Evolutionary conservation across 2,113 vertebrate genomes (phyloP).

Genomic region (Coptodon bakossiorum): DNA sequence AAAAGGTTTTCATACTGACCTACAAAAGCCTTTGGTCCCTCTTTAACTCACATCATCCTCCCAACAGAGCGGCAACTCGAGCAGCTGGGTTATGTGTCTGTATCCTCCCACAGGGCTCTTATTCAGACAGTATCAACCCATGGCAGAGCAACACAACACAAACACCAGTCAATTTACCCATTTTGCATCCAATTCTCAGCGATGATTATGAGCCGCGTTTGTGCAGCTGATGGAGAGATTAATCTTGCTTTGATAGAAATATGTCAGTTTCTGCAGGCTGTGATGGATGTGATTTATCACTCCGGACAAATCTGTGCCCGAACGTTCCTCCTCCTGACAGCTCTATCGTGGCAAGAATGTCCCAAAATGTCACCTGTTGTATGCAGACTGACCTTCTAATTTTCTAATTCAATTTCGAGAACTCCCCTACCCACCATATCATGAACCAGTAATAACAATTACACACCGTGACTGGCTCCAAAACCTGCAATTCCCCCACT

Average conservation of each 20-base stretch:
- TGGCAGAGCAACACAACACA: slow-evolving; percentile 50
- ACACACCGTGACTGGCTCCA: slow-evolving; percentile 78
- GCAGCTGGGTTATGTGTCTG: neutral
- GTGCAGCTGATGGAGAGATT: slow-evolving; percentile 84
- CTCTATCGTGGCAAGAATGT: slow-evolving; percentile 70
- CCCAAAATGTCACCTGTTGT: slow-evolving; percentile 90
- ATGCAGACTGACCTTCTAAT: slow-evolving; percentile 69
- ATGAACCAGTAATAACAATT: slow-evolving; percentile 81
- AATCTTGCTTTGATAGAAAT: slow-evolving; percentile 90
- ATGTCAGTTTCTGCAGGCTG: slow-evolving; percentile 74
- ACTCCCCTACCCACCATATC: slow-evolving; percentile 36
- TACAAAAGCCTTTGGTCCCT: neutral
- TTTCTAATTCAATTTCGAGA: slow-evolving; percentile 71
- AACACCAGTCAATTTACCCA: slow-evolving; percentile 80
- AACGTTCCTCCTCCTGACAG: slow-evolving; percentile 71
- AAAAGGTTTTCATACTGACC: neutral
- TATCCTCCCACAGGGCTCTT: neutral
- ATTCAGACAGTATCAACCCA: slow-evolving; percentile 23
- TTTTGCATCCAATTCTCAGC: slow-evolving; percentile 77
- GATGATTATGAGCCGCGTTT: slow-evolving; percentile 80
- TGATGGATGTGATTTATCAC: slow-evolving; percentile 92
- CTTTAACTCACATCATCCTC: neutral
- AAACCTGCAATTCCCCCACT: slow-evolving; percentile 74
- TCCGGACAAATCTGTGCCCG: slow-evolving; percentile 79
- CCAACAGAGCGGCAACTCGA: neutral